Evolutionary conservation across 2,797 vertebrate genomes (phyloP).

Genomic region (Semotilus atromaculatus): DNA sequence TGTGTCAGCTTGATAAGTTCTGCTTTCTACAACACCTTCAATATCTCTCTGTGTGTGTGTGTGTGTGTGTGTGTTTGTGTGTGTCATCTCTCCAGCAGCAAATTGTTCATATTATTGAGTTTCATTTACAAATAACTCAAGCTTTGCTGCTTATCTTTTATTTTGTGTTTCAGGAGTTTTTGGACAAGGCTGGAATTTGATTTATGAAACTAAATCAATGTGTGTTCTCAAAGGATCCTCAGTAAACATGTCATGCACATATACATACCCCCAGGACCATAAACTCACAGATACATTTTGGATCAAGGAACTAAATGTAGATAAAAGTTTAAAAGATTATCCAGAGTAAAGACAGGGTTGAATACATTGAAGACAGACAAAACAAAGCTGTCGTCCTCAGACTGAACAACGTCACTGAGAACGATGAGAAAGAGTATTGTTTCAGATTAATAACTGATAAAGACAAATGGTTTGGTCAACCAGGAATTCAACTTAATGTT

Average conservation of each 20-base stretch:
- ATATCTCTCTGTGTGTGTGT: too few species aligned
- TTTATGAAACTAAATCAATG: background rate
- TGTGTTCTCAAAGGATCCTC: background rate
- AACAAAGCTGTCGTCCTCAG: background rate
- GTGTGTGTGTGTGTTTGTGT: too few species aligned
- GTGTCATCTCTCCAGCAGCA: too few species aligned
- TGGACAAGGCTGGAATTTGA: background rate
- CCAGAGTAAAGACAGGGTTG: background rate
- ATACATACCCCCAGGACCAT: accelerated
- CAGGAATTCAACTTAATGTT: background rate
- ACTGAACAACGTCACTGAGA: background rate
- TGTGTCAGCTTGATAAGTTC: too few species aligned
- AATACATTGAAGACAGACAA: background rate
- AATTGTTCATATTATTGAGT: too few species aligned
- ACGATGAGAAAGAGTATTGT: accelerated
- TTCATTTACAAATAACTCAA: too few species aligned
- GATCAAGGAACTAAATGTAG: accelerated
- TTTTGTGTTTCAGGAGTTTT: too few species aligned
- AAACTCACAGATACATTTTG: background rate
- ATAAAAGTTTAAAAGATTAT: background rate
- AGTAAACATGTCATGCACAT: background rate
- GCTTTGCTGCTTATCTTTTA: too few species aligned
- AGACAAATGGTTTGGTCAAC: accelerated
- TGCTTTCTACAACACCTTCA: too few species aligned
- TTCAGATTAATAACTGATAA: background rate